These are phyloP conservation scores for Ursus arctos DNA, from an alignment of 2,113 vertebrate genomes.

Conservation along the genomic window DNA sequence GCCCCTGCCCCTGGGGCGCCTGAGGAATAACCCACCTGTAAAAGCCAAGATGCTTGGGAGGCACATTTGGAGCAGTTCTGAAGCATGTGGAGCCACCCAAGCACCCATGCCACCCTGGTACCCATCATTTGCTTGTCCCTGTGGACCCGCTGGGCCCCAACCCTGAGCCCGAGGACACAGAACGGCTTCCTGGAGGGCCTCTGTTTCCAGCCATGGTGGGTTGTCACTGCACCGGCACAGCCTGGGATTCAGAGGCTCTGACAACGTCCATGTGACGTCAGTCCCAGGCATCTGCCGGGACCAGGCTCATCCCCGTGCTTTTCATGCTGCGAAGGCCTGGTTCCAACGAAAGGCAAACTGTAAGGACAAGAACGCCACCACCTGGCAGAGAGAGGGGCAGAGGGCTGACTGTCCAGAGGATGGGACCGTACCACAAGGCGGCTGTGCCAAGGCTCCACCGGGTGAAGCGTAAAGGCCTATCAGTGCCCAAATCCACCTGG, in stretches of 20 bases:
- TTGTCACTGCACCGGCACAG: background rate
- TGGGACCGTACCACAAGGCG: fast-evolving
- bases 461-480: too few relatives aligned
- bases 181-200: too few relatives aligned
- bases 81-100: too few relatives aligned
- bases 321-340: background rate
- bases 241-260: background rate
- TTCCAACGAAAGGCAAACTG: background rate
- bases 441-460: background rate
- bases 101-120: fast-evolving
- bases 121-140: fast-evolving
- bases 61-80: background rate
- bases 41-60: background rate
- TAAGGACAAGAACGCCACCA: background rate
- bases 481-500: background rate
- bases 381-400: background rate
- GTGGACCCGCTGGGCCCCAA: fast-evolving
- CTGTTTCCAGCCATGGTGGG: background rate
- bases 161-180: background rate
- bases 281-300: background rate
- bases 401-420: background rate
- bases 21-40: background rate
- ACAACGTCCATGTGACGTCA: background rate
- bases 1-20: background rate
- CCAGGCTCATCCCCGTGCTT: background rate